phyloP scores from a whole-genome alignment of 92 coral and sea anemone species.

The Palythoa caribaeorum region DNA sequence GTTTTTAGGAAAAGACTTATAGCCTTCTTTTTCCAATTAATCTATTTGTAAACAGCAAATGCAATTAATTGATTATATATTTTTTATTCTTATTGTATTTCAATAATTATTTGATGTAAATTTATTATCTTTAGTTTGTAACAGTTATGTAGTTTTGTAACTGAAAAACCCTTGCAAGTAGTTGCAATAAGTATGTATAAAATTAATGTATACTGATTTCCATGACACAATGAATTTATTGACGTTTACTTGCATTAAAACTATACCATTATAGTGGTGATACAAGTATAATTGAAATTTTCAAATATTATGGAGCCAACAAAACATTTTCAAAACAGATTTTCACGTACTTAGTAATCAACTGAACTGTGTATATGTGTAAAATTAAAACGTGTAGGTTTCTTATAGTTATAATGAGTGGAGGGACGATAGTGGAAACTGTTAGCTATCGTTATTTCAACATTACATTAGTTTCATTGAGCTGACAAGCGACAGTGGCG shows the following conservation, averaged over 20 bases:
- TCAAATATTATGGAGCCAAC: not conserved
- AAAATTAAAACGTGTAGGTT: not conserved
- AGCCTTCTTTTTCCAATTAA: not conserved
- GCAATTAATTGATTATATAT: not conserved
- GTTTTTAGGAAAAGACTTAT: not conserved
- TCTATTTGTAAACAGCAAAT: not conserved
- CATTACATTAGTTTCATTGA: not conserved
- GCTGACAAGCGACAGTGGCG: slow-evolving; percentile 3
- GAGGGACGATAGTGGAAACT: slow-evolving; percentile 5
- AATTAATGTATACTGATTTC: not conserved
- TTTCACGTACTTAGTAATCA: not conserved
- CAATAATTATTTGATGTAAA: not conserved
- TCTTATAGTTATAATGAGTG: not conserved
- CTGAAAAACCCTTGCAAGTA: not conserved
- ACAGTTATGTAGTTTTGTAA: not conserved
- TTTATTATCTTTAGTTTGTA: not conserved
- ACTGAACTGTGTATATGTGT: slow-evolving; percentile 4
- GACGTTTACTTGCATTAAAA: not conserved
- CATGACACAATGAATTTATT: too few species aligned
- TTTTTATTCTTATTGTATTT: not conserved
- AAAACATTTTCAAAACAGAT: slow-evolving; percentile 4
- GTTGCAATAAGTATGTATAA: not conserved
- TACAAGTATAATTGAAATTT: not conserved
- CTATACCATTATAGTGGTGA: too few species aligned
- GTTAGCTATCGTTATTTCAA: not conserved